Evolutionary conservation across 2,888 invertebrate species (phyloP).

Genomic region (Polymixis lichenea): DNA sequence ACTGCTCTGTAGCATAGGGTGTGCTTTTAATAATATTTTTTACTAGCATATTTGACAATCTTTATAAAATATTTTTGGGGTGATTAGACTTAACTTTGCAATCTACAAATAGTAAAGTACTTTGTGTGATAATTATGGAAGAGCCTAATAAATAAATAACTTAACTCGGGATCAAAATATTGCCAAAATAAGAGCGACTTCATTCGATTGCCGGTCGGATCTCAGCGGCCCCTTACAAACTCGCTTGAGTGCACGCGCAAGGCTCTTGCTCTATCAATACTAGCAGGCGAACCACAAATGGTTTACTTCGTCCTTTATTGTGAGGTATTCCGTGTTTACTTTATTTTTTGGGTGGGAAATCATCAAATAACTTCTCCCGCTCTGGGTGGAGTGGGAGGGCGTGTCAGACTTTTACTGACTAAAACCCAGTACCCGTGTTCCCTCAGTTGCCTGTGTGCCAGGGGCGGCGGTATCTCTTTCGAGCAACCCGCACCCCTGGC

Average conservation of each 20-base stretch:
- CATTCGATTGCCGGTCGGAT: too few species aligned
- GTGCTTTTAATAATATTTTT: not conserved
- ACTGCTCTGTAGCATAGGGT: not conserved
- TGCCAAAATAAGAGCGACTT: not conserved
- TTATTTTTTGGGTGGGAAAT: too few species aligned
- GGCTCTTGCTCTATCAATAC: constrained; percentile 32
- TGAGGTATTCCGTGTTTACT: too few species aligned
- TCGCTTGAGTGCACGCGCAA: constrained; percentile 11
- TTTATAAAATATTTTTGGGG: not conserved
- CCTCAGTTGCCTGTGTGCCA: too few species aligned
- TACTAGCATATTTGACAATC: not conserved
- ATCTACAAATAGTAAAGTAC: too few species aligned
- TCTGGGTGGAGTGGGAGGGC: too few species aligned
- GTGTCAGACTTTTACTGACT: too few species aligned
- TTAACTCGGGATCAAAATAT: constrained; percentile 11
- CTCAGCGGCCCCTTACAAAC: constrained; percentile 17
- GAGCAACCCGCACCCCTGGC: too few species aligned
- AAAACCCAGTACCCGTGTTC: too few species aligned
- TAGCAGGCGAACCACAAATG: constrained; percentile 32
- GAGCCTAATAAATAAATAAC: not conserved
- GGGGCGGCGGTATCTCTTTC: too few species aligned
- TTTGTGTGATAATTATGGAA: not conserved
- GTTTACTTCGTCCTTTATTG: not conserved
- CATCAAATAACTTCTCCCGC: too few species aligned
- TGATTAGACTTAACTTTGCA: not conserved